phyloP scores from a whole-genome alignment of 2,797 vertebrate genomes.

The Todus mexicanus region DNA sequence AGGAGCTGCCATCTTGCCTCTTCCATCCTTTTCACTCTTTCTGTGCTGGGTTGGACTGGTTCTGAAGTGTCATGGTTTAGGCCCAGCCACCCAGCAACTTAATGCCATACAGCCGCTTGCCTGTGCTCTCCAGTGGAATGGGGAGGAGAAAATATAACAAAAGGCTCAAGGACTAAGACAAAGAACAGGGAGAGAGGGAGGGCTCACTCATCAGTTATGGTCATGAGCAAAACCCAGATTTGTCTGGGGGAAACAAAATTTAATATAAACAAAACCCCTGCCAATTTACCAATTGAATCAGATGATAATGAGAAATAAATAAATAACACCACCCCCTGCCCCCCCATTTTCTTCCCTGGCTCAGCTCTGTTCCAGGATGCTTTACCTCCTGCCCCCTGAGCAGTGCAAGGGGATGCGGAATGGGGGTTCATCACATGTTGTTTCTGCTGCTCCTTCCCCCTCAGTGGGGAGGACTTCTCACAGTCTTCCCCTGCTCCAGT shows the following conservation, averaged over 20 bases:
- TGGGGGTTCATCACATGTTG: too few species aligned
- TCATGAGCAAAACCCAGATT: background rate
- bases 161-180: background rate
- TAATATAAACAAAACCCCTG: background rate
- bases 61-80: background rate
- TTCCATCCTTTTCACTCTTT: slow-evolving; percentile 25
- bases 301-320: background rate
- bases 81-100: background rate
- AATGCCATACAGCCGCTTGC: background rate
- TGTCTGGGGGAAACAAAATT: background rate
- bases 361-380: background rate
- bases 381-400: background rate
- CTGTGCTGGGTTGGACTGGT: slow-evolving; percentile 46
- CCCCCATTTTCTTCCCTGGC: background rate
- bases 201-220: background rate
- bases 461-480: background rate
- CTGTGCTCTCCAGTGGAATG: too few species aligned
- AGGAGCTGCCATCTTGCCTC: slow-evolving; percentile 37
- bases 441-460: background rate
- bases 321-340: background rate
- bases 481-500: background rate
- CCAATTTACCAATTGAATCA: background rate
- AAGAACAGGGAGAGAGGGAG: background rate
- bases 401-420: background rate
- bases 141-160: background rate